Evolutionary conservation across 2,797 vertebrate genomes (phyloP).

Genomic region (Myotis findleyi): DNA sequence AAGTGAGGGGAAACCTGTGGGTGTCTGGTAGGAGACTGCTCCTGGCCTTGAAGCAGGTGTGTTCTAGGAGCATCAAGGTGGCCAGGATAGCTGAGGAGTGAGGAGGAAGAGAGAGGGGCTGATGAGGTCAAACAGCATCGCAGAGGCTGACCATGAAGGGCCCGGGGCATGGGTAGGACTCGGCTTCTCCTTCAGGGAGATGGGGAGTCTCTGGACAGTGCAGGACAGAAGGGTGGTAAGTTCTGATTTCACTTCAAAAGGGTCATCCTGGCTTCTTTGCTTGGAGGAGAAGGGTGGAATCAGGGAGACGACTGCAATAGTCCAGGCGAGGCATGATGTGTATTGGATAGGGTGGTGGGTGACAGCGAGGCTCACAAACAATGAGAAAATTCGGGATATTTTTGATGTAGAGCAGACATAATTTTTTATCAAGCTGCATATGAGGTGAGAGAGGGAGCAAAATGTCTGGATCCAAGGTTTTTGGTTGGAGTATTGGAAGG

Average conservation of each 20-base stretch:
- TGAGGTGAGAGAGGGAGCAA: background rate
- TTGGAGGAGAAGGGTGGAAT: background rate
- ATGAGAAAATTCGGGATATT: background rate
- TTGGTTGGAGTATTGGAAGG: background rate
- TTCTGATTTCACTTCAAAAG: constrained; percentile 1
- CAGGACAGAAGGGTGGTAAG: background rate
- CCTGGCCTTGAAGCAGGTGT: background rate
- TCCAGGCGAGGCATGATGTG: background rate
- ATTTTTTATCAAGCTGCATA: background rate
- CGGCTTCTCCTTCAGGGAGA: background rate
- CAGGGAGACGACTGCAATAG: background rate
- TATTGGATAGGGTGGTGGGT: no score
- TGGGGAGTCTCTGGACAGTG: background rate
- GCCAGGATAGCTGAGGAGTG: background rate
- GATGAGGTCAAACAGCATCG: background rate
- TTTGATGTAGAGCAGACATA: background rate
- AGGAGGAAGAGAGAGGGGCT: background rate
- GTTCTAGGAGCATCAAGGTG: background rate
- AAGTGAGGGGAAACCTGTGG: background rate
- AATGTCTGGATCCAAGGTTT: background rate
- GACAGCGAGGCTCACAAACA: background rate
- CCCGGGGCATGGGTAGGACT: background rate
- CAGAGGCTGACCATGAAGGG: background rate
- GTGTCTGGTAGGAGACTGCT: background rate
- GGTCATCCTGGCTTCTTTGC: background rate